Conservation (phyloP, 2,888 invertebrate genomes). For the Amiota minor region DNA sequence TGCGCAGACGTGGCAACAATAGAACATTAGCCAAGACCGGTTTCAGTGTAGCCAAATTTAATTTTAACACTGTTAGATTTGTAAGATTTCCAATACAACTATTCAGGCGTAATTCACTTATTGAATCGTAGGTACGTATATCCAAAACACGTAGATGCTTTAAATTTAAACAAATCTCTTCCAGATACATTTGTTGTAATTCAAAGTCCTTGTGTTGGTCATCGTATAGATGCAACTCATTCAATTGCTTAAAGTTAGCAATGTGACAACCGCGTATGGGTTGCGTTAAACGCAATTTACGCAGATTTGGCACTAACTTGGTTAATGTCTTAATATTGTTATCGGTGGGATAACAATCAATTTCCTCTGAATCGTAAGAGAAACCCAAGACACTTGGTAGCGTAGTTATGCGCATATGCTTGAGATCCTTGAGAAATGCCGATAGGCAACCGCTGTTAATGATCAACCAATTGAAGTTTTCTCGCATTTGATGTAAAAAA, state of each 20-base stretch:
- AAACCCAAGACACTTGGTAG: conserved; percentile 57
- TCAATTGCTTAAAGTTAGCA: conserved; percentile 54
- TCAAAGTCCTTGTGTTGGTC: conserved; percentile 62
- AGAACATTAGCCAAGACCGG: conserved; percentile 56
- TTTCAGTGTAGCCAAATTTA: conserved; percentile 63
- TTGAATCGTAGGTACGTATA: conserved; percentile 59
- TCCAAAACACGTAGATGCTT: conserved; percentile 58
- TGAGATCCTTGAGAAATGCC: conserved; percentile 58
- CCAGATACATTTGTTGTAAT: conserved; percentile 58
- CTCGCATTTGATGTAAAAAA: conserved; percentile 55
- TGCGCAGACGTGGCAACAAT: conserved; percentile 56
- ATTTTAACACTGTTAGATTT: conserved; percentile 57
- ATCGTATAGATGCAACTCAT: conserved; percentile 63
- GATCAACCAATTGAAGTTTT: conserved; percentile 49
- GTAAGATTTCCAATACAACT: conserved; percentile 55
- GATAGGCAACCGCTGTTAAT: conserved; percentile 56
- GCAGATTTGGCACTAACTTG: conserved; percentile 59
- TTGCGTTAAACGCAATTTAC: conserved; percentile 55
- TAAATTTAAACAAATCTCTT: conserved; percentile 58
- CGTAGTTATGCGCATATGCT: conserved; percentile 53
- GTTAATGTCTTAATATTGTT: conserved; percentile 54
- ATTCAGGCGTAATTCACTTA: conserved; percentile 57
- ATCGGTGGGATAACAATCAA: conserved; percentile 62
- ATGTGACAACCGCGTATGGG: conserved; percentile 61
- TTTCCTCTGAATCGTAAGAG: conserved; percentile 55